These are phyloP conservation scores for Rallus crepitans DNA, from an alignment of 2,797 vertebrate genomes.

Conservation along the genomic window DNA sequence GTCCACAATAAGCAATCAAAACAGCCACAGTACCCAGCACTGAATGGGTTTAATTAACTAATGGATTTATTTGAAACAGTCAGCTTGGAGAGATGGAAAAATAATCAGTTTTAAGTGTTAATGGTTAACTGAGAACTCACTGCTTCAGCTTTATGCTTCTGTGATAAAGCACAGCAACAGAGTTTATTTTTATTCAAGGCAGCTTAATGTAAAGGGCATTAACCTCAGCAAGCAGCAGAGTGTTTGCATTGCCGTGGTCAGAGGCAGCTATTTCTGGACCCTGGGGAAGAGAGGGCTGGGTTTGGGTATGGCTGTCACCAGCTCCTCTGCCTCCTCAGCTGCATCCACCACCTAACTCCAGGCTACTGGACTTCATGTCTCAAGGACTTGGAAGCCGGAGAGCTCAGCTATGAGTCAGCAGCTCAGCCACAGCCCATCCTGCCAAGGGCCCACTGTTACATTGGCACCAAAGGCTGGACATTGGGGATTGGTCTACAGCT, in stretches of 20 bases:
- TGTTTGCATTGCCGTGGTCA: neutral
- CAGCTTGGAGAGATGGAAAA: neutral
- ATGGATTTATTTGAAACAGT: conserved; percentile 17
- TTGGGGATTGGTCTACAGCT: neutral
- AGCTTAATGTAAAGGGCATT: conserved; percentile 7
- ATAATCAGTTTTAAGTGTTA: conserved; percentile 44
- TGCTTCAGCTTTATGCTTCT: neutral
- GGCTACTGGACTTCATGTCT: neutral
- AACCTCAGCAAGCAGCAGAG: neutral
- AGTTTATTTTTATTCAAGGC: conserved; percentile 21
- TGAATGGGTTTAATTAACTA: neutral
- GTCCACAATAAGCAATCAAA: neutral
- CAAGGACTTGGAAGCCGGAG: neutral
- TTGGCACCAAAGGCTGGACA: neutral
- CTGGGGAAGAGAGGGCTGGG: neutral
- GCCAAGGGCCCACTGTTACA: accelerated
- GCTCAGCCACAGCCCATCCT: neutral
- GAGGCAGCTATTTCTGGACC: neutral
- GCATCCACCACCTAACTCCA: neutral
- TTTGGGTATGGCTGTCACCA: neutral
- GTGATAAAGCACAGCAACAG: neutral
- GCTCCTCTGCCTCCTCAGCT: neutral
- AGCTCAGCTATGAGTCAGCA: neutral
- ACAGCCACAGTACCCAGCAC: neutral
- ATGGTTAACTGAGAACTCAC: conserved; percentile 62